phyloP scores from a whole-genome alignment of 2,113 vertebrate species.

The Brienomyrus brachyistius region DNA sequence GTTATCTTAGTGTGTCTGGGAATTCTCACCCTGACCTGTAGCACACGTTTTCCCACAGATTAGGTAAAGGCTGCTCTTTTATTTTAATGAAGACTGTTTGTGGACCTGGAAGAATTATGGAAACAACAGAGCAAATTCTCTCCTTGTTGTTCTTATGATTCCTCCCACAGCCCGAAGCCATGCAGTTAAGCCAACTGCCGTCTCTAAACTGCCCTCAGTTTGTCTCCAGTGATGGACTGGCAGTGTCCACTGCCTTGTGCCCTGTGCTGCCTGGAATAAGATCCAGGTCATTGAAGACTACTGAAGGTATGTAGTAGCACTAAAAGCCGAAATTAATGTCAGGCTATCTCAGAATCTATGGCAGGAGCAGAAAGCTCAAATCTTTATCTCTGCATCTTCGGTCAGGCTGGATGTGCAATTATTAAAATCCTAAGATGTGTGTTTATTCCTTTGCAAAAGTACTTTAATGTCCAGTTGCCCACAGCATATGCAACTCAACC shows the following conservation, averaged over 20 bases:
- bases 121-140: background rate
- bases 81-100: background rate
- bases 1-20: background rate
- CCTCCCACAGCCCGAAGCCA: background rate
- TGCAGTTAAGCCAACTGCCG: background rate
- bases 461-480: background rate
- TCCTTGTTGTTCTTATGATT: background rate
- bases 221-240: background rate
- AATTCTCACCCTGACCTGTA: background rate
- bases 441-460: background rate
- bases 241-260: background rate
- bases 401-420: background rate
- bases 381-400: background rate
- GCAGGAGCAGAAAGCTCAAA: background rate
- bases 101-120: background rate
- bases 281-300: background rate
- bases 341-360: background rate
- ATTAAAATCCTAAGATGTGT: background rate
- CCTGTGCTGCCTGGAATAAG: background rate
- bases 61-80: background rate
- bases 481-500: background rate
- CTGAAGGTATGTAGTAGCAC: background rate
- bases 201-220: background rate
- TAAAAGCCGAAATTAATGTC: background rate
- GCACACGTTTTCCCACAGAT: background rate